Base-by-base conservation (phyloP, 1,140 invertebrate genomes). In the Chlorops oryzae region DNA sequence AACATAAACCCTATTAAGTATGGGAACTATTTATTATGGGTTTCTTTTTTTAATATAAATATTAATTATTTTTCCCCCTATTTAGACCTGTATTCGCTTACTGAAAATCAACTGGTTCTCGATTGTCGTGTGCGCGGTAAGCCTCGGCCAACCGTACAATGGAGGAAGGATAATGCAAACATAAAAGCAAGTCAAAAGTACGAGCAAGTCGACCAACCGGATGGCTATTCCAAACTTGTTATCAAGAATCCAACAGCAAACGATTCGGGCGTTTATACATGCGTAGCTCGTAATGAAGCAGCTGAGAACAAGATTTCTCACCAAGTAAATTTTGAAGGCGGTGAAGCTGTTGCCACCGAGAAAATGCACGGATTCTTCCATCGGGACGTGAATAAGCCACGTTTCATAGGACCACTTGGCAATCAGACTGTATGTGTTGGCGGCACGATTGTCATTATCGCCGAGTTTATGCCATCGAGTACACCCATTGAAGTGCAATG, bases 361-460 rank as follows among this genome's bases (percentile, higher is more conserved):
- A 69, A 72, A 38, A 61, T 65, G 18, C 63, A 62, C 10, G 69
- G 70, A 10, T 72, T 63, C 58, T 74, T 73, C 56, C 66, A 72
- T 18, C 66, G 75, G 43, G 78, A 82, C 50, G 71, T 74, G 5
- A 77, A 79, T 47, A 77, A 78, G 57, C 85, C 87, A 10, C 78
- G 81, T 56, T 85, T 88, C 61, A 76, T 83, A 5, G 81, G 75
- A 51, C 78, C 83, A 10, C 70, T 92, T 13, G 79, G 78, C 6
- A 89, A 92, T 72, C 80, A 85, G 47, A 80, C 79, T 41, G 86
- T 92, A 1, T 80, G 83, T 25, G 72, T 79, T 54, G 87, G 87
- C 4, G 86, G 87, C 34, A 87, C 85, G 0, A 80, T 90, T 46
- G 85, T 85, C n/a, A 77, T 90, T 15, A 86, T 88, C 66, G 85